A percentile compares a stretch with the other conserved stretches of the same genome.
Evolutionary conservation across 2,797 vertebrate genomes (phyloP).

Genomic region (Kryptopterus vitreolus): DNA sequence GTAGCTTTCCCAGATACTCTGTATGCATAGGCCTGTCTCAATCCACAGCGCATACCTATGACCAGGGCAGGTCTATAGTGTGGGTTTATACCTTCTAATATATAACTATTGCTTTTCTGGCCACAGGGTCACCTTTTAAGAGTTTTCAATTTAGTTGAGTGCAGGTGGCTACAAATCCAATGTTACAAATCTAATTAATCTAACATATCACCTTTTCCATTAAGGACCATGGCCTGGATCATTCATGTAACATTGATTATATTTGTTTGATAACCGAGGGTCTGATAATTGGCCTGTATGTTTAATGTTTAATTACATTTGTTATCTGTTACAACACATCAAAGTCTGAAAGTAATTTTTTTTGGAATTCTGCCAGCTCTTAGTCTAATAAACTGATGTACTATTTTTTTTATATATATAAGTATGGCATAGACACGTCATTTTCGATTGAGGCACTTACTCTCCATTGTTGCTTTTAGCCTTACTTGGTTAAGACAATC

Average conservation of each 20-base stretch:
- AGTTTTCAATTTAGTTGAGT: conserved; percentile 68
- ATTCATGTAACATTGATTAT: conserved; percentile 18
- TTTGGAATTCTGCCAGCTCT: background rate
- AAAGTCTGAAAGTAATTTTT: background rate
- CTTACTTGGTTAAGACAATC: conserved; percentile 42
- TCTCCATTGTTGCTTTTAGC: conserved; percentile 36
- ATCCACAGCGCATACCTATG: conserved; percentile 35
- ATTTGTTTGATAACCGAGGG: conserved; percentile 6
- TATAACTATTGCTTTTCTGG: conserved; percentile 36
- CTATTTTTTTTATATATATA: too few species aligned
- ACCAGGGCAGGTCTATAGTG: conserved; percentile 31
- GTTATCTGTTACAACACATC: background rate
- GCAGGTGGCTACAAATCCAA: conserved; percentile 64
- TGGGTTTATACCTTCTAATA: conserved; percentile 25
- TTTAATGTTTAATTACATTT: conserved; percentile 1
- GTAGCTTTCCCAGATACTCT: conserved; percentile 45
- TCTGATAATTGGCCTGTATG: background rate
- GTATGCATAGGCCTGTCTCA: conserved; percentile 49
- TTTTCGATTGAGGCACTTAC: conserved; percentile 35
- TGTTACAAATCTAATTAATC: conserved; percentile 67
- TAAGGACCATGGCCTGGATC: conserved; percentile 31
- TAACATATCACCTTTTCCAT: conserved; percentile 60
- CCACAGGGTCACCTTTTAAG: conserved; percentile 62
- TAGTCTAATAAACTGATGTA: background rate
- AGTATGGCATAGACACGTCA: background rate